phyloP scores from a whole-genome alignment of 2,888 invertebrate species.

The Seira musarum region DNA sequence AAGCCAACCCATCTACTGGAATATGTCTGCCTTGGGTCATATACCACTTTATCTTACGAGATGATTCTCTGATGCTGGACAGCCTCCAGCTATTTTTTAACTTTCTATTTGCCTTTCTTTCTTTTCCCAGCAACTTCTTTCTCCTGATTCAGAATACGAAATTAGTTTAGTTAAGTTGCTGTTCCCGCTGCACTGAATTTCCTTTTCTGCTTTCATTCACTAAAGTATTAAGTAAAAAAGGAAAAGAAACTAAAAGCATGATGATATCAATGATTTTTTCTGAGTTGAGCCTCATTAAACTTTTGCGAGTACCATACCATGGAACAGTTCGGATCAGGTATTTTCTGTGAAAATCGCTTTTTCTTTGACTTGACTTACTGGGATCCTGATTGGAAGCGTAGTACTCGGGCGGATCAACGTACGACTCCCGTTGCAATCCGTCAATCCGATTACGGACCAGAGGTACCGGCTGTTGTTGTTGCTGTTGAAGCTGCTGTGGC shows the following conservation, averaged over 20 bases:
- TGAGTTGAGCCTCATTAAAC: neutral
- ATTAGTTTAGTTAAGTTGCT: neutral
- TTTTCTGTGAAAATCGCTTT: too few species aligned
- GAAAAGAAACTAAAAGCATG: too few species aligned
- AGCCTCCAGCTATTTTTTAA: constrained; percentile 8
- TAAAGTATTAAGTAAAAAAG: too few species aligned
- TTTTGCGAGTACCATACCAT: too few species aligned
- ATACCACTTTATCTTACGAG: neutral
- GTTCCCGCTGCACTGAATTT: too few species aligned
- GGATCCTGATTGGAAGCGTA: constrained; percentile 16
- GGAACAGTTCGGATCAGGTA: too few species aligned
- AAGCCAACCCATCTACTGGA: neutral
- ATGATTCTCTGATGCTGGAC: neutral
- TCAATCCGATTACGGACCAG: constrained; percentile 36
- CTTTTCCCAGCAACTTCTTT: neutral
- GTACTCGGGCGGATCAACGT: constrained; percentile 50
- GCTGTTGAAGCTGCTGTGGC: constrained; percentile 20
- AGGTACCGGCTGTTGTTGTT: neutral
- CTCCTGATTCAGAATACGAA: neutral
- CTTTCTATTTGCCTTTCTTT: neutral
- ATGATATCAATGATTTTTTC: neutral
- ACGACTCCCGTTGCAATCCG: constrained; percentile 38
- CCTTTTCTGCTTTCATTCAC: neutral
- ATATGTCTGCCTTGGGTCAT: neutral
- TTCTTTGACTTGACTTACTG: neutral